Conservation (phyloP, 23 tunicate species). For the Oikopleura dioica region DNA sequence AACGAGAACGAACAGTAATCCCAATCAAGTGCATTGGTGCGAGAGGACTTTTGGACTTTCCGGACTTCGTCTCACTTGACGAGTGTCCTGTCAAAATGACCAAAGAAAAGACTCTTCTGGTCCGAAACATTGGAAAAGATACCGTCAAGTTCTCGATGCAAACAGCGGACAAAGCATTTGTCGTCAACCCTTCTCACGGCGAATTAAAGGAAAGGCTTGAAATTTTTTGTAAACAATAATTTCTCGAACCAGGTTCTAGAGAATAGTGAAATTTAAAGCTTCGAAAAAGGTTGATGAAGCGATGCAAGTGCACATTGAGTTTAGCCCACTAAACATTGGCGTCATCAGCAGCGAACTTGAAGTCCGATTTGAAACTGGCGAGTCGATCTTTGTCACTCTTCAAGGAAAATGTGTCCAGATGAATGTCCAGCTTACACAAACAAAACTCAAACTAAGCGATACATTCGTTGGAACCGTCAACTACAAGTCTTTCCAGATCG, state of each 20-base stretch:
- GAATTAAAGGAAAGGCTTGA: neutral
- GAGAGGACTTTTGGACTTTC: conserved; percentile 63
- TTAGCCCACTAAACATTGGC: conserved; percentile 50
- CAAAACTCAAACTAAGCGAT: neutral
- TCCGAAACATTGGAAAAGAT: conserved; percentile 65
- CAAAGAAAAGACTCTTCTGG: conserved; percentile 40
- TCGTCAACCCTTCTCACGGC: neutral
- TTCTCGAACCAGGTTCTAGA: conserved; percentile 16
- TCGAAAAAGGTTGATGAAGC: conserved; percentile 34
- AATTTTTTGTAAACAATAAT: conserved; percentile 32
- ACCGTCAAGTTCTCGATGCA: conserved; percentile 44
- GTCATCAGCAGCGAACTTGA: neutral
- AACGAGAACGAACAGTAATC: conserved; percentile 64
- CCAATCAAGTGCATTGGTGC: conserved; percentile 71
- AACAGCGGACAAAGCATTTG: conserved; percentile 27
- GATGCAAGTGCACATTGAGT: conserved; percentile 54
- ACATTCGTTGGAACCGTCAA: neutral
- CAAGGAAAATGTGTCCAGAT: neutral
- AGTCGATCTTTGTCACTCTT: neutral
- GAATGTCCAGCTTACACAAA: neutral
- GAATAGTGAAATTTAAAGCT: neutral
- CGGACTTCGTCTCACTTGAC: conserved; percentile 61
- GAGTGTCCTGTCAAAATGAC: conserved; percentile 62
- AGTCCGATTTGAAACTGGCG: neutral
- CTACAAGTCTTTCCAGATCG: neutral